Percentiles rank a stretch among this genome's conserved stretches.
Conservation (phyloP, 2,888 invertebrate genomes). For the Oeneis ivallda region DNA sequence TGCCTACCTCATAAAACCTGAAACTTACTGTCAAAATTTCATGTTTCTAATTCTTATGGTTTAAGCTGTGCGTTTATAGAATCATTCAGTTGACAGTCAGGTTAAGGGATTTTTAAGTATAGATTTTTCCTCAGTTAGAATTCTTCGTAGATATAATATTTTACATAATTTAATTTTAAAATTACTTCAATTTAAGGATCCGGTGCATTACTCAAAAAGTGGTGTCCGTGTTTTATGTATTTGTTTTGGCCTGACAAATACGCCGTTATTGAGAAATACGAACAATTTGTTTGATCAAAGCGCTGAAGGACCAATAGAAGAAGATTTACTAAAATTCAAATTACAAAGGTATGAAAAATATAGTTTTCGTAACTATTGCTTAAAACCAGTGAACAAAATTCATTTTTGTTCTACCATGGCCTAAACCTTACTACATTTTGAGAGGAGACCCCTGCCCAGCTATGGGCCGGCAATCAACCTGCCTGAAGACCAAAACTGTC, state of each 20-base stretch:
- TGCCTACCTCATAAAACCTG: no score
- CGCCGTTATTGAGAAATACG: not conserved
- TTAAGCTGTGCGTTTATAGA: no score
- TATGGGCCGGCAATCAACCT: no score
- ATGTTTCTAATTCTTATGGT: no score
- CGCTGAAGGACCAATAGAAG: not conserved
- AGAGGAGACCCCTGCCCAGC: no score
- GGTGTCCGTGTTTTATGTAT: slow-evolving; percentile 4
- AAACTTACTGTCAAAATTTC: no score
- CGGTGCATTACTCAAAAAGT: slow-evolving; percentile 2
- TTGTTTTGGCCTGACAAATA: slow-evolving; percentile 10
- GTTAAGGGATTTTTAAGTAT: no score
- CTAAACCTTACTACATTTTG: no score
- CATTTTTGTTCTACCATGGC: no score
- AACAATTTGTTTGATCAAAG: slow-evolving; percentile 1
- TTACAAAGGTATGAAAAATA: slow-evolving; percentile 3
- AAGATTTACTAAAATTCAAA: not conserved
- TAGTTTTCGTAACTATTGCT: not conserved
- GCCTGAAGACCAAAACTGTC: no score
- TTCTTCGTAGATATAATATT: not conserved
- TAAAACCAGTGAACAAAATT: not conserved
- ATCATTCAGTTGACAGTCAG: no score
- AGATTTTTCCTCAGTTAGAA: no score
- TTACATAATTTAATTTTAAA: not conserved
- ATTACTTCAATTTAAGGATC: not conserved